Evolutionary conservation across 2,888 invertebrate species (phyloP), one percentile per base, ranked within the genome.

Genomic region (Caenorhabditis sinica): DNA sequence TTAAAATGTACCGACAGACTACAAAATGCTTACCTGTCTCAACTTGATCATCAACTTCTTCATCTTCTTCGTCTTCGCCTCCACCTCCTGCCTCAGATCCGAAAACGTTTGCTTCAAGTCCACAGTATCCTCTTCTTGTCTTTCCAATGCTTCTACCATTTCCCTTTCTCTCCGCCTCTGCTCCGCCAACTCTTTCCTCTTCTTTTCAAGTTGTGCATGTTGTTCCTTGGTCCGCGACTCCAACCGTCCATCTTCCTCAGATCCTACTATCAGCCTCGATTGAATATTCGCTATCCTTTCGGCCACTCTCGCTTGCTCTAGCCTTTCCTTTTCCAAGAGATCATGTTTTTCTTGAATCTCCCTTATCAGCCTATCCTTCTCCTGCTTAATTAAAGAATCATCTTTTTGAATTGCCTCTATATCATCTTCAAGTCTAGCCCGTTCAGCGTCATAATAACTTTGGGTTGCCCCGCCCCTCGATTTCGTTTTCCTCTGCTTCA

Each of bases 211-310:
- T 75, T 96, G 96, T 87, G 96, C 94, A 93, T 97, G 97, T 91
- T 97, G 97, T 93, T 97, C 96, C 93, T 97, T 97, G 23, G 98
- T 97, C 92, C 97, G 96, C 93, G 97, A 97, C 51, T 98, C 95
- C 75, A 99, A 96, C 93, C 97, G 97, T 93, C 96, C 96, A 0
- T 86, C 85, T 13, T 89, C 91, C 71, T 81, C 83, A 8, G 53
- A 40, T 0, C 98, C 98, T 89, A 96, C 96, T 65, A 99, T 95
- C 93, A 99, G 95, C 91, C 98, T 96, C 91, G 96, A 97, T 93
- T 99, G 98, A 92, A 99, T 95, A 82, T 96, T 95, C 89, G 93
- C 83, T 45, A 93, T 90, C 76, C 89, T 88, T 20, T 86, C 88
- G 1, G 86, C 88, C 13, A 92, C 89, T 17, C 82, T 80, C 30